These are phyloP conservation scores for Aplocera efformata DNA, from an alignment of 2,888 invertebrate species.

Conservation along the genomic window DNA sequence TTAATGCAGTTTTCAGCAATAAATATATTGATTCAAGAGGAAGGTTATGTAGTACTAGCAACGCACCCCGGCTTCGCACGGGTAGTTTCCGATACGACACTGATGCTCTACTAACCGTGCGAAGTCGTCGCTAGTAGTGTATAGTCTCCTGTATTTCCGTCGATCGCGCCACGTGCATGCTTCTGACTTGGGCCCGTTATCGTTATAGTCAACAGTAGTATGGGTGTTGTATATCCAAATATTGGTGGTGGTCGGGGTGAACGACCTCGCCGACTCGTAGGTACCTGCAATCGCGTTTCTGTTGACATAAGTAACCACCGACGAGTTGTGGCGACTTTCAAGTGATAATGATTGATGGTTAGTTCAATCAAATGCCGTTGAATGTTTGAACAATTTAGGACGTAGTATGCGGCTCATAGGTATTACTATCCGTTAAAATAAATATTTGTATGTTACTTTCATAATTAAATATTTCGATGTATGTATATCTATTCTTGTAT, in stretches of 20 bases:
- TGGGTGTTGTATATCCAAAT: conserved; percentile 69
- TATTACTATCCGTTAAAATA: no score
- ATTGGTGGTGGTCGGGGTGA: conserved; percentile 67
- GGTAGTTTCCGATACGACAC: no score
- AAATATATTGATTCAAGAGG: no score
- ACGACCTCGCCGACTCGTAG: conserved; percentile 54
- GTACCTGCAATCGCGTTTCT: conserved; percentile 74
- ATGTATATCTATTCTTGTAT: no score
- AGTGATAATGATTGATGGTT: conserved; percentile 61
- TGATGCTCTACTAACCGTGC: neutral
- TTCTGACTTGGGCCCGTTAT: conserved; percentile 55
- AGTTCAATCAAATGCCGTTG: no score
- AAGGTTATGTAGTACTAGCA: no score
- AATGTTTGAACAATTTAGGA: no score
- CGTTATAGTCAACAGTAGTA: conserved; percentile 43
- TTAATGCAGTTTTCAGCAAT: no score
- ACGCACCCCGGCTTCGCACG: no score
- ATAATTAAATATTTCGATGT: no score
- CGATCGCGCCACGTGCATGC: conserved; percentile 42
- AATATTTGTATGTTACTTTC: no score
- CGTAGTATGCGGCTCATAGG: no score
- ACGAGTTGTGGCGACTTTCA: conserved; percentile 50
- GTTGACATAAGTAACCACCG: conserved; percentile 66
- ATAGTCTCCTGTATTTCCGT: conserved; percentile 35
- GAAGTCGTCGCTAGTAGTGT: conserved; percentile 21